Evolutionary conservation across 2,113 vertebrate genomes (phyloP), one percentile per base, ranked within the genome.

Genomic region (Dasyornis broadbenti): DNA sequence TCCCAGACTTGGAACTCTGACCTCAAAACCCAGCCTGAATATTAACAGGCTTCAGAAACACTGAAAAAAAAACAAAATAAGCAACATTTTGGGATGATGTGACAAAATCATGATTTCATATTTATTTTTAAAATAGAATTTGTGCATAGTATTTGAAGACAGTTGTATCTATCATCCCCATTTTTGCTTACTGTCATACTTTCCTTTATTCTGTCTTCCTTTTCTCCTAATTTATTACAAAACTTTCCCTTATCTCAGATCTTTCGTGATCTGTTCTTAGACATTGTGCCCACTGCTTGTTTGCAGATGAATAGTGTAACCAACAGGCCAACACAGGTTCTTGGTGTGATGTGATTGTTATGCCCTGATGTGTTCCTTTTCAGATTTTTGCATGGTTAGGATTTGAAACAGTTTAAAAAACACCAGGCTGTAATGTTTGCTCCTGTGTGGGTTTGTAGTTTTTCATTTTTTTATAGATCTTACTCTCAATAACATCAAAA

Each of bases 21-120:
- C 86, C 86, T 95, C 54, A 95, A 49, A 92, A 72, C 56, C 13
- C 57, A 82, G 59, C 42, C 28, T 85, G 90, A 92, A 90, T 97
- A 66, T 88, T 92, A 94, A 95, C 19, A 26, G 64, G 7, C 60
- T 91, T 93, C 66, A 94, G 81, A 82, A 92, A 56, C 39, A 78
- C 16, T 64, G 35, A 22, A 27, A 78, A 22, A 27, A 78, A 73
- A 64, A 9, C 6, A 26, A 64, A 88, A 50, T 15, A 9, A 83
- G n/a, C 20, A 65, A 3, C 5, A 3, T 7, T 52, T 81, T 63
- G 28, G 18, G 26, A 49, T 40, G 15, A 40, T 80, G 26, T 44
- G 40, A 11, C 11, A 39, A 81, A 82, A 60, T 27, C 0, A 9
- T 15, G 8, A n/a, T 69, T 69, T n/a, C 10, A 6, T 60, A 15